phyloP scores from a whole-genome alignment of 92 coral and sea anemone genomes.

The Palythoa caribaeorum region DNA sequence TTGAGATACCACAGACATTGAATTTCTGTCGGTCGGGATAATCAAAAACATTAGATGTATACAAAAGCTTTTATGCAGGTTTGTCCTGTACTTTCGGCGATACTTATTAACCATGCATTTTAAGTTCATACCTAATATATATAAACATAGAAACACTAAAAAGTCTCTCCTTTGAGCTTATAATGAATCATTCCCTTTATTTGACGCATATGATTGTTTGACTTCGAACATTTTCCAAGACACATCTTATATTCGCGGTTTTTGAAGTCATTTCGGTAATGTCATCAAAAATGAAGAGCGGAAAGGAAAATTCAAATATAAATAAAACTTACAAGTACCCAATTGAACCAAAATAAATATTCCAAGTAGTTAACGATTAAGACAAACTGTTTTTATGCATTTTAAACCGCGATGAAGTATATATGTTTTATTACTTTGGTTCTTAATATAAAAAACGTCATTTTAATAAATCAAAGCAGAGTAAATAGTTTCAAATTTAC shows the following conservation, averaged over 20 bases:
- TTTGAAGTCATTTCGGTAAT: background rate
- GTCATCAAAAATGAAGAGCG: background rate
- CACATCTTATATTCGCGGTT: background rate
- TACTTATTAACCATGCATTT: background rate
- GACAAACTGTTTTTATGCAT: background rate
- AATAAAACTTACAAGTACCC: background rate
- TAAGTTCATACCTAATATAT: too few relatives aligned
- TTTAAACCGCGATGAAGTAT: background rate
- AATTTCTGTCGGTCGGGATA: background rate
- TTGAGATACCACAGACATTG: background rate
- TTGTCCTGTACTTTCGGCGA: background rate
- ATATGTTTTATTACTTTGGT: background rate
- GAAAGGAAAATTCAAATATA: background rate
- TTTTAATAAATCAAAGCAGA: background rate
- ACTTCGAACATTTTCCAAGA: background rate
- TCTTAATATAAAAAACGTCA: background rate
- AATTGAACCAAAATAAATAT: background rate
- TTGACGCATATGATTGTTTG: background rate
- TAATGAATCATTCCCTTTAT: background rate
- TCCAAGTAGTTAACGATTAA: background rate
- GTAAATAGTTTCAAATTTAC: background rate
- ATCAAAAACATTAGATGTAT: background rate
- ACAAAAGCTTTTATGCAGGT: background rate
- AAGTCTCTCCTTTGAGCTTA: too few relatives aligned
- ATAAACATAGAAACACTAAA: too few relatives aligned